A percentile compares a stretch with the other conserved stretches of the same genome.
Evolutionary conservation across 2,113 vertebrate species (phyloP).

Genomic region (Psilopsiagon aurifrons): DNA sequence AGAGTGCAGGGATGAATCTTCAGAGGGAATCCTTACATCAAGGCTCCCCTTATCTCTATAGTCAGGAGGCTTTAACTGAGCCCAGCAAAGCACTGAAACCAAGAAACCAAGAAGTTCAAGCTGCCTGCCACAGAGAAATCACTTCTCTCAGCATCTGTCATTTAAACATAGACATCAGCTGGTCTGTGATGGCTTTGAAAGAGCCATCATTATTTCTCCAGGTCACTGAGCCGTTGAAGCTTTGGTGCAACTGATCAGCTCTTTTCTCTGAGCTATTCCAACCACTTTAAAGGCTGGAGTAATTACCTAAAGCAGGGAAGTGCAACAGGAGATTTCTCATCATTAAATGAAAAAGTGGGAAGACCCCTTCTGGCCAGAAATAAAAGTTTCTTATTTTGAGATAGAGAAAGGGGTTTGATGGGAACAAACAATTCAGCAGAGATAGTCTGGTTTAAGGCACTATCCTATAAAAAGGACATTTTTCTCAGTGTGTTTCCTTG

Average conservation of each 20-base stretch:
- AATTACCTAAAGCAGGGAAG: background rate
- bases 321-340: background rate
- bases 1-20: background rate
- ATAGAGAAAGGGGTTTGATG: background rate
- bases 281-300: background rate
- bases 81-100: slow-evolving; percentile 10
- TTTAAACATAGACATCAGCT: background rate
- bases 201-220: slow-evolving; percentile 4
- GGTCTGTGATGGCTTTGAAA: background rate
- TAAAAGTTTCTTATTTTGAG: background rate
- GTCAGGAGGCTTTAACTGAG: slow-evolving; percentile 34
- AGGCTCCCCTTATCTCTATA: slow-evolving; percentile 16
- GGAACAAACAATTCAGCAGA: background rate
- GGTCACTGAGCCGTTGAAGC: background rate
- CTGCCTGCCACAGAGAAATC: background rate
- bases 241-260: background rate
- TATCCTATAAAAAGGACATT: background rate
- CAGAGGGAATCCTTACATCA: slow-evolving; percentile 29
- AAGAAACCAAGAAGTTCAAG: slow-evolving; percentile 21
- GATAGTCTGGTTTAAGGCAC: background rate
- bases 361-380: background rate
- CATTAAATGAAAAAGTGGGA: background rate
- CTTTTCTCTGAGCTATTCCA: background rate
- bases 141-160: background rate
- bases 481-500: background rate